phyloP scores from a whole-genome alignment of 1,140 invertebrate species.

The Sipha flava region DNA sequence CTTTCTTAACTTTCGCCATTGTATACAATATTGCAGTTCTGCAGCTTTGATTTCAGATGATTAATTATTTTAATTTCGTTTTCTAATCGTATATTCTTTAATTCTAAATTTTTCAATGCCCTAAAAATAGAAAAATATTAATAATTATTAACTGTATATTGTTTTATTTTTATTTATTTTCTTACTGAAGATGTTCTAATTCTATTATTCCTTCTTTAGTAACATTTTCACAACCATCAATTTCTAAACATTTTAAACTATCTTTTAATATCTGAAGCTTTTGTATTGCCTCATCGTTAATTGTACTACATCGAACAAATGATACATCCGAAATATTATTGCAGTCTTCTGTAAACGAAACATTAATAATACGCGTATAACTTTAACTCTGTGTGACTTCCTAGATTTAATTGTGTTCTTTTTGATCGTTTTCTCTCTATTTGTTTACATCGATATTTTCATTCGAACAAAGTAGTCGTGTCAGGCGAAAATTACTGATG shows the following conservation, averaged over 20 bases:
- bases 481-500: no score
- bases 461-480: no score
- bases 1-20: no score
- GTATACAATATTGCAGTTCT: not conserved
- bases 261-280: not conserved
- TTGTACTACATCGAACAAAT: not conserved
- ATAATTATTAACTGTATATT: not conserved
- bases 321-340: not conserved
- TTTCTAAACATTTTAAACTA: not conserved
- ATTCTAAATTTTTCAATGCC: not conserved
- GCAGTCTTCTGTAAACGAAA: conserved; percentile 13
- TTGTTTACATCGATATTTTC: no score
- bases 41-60: not conserved
- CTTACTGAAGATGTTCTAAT: not conserved
- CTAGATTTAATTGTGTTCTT: no score
- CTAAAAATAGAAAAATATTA: not conserved
- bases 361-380: no score
- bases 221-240: conserved; percentile 3
- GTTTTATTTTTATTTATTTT: not conserved
- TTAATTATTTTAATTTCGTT: not conserved
- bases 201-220: not conserved
- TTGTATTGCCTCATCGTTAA: not conserved
- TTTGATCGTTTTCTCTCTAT: no score
- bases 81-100: conserved; percentile 8
- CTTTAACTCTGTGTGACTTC: no score